Evolutionary conservation across 2,113 vertebrate species (phyloP).

Genomic region (Podarcis raffonei): DNA sequence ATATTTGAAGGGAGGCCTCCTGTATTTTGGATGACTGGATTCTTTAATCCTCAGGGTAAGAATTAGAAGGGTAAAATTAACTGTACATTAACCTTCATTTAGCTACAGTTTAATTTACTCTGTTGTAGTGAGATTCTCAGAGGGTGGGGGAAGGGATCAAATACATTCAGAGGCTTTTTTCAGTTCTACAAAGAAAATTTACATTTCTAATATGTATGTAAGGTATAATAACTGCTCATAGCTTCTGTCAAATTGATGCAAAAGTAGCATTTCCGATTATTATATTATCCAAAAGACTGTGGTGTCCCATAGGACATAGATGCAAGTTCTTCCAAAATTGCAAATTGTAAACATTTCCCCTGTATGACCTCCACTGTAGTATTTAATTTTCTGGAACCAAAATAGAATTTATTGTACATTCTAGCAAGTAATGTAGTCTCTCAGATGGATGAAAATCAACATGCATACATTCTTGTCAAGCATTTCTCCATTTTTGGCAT

Average conservation of each 20-base stretch:
- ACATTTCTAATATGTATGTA: slow-evolving; percentile 4
- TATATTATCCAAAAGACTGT: neutral
- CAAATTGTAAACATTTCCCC: slow-evolving; percentile 1
- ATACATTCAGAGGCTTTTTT: neutral
- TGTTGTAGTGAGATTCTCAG: slow-evolving; percentile 15
- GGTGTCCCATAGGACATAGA: neutral
- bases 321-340: slow-evolving; percentile 2
- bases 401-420: neutral
- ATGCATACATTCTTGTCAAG: neutral
- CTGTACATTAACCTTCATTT: neutral
- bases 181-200: neutral
- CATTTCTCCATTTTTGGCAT: neutral
- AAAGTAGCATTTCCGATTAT: neutral
- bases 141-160: slow-evolving; percentile 1
- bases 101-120: neutral
- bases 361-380: slow-evolving; percentile 4
- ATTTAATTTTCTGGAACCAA: neutral
- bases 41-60: slow-evolving; percentile 83
- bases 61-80: slow-evolving; percentile 12
- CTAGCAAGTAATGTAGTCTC: neutral
- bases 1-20: slow-evolving; percentile 78
- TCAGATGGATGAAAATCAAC: neutral
- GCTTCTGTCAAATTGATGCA: neutral
- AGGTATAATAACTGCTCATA: too few species aligned
- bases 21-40: slow-evolving; percentile 83